A percentile compares a stretch with the other conserved stretches of the same genome.
Conservation (phyloP, 2,888 invertebrate species). For the Calephelis perditalis region DNA sequence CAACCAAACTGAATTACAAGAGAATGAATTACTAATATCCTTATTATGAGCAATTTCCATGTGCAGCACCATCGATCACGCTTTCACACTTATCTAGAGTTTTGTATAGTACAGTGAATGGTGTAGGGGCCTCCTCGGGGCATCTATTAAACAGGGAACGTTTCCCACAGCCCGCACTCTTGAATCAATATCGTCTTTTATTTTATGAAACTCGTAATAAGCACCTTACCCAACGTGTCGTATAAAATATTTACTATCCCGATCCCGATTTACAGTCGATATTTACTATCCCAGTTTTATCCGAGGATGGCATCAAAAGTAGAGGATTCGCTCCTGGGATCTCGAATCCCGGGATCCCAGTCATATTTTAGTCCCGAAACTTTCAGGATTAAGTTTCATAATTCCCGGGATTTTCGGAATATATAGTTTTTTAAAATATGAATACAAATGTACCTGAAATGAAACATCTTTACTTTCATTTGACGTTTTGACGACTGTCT, state of each 20-base stretch:
- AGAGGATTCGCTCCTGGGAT: no score
- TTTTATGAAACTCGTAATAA: conserved; percentile 63
- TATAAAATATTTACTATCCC: not conserved
- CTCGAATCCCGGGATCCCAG: no score
- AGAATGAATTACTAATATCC: conserved; percentile 1
- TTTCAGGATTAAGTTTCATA: no score
- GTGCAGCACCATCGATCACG: conserved; percentile 20
- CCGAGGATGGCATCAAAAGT: no score
- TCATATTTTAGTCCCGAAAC: no score
- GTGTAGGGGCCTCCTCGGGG: conserved; percentile 58
- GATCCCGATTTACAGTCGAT: no score
- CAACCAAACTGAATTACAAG: not conserved
- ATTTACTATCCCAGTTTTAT: not conserved
- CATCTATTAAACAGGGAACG: conserved; percentile 69
- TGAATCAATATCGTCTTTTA: conserved; percentile 77
- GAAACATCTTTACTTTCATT: no score
- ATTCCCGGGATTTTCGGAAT: no score
- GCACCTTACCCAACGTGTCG: conserved; percentile 4
- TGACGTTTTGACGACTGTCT: no score
- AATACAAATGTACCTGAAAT: no score
- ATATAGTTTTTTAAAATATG: no score
- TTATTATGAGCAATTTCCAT: not conserved
- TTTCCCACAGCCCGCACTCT: conserved; percentile 71
- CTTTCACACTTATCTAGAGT: conserved; percentile 28
- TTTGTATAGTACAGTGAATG: conserved; percentile 47